A percentile compares a stretch with the other conserved stretches of the same genome.
These are phyloP conservation scores for Clamator glandarius DNA, from an alignment of 2,797 vertebrate species.

Conservation along the genomic window DNA sequence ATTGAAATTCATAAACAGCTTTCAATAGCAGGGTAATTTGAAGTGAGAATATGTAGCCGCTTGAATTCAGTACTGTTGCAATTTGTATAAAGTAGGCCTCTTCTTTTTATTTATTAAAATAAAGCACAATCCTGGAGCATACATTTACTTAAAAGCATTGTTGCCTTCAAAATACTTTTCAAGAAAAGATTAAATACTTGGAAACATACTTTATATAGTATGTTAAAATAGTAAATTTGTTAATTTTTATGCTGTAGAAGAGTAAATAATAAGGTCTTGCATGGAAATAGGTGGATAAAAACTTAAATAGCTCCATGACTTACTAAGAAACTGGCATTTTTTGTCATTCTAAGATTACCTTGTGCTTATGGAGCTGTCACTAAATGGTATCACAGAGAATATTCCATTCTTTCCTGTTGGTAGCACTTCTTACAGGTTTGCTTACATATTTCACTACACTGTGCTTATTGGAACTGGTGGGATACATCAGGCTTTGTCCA, in stretches of 20 bases:
- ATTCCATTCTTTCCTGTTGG: neutral
- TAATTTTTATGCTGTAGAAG: neutral
- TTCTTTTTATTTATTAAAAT: neutral
- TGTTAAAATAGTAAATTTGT: too few relatives aligned
- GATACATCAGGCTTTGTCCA: neutral
- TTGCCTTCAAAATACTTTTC: neutral
- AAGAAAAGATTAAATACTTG: neutral
- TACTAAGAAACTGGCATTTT: neutral
- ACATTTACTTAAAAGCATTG: neutral
- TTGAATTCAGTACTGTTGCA: neutral
- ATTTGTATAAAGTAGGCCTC: neutral
- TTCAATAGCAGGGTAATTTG: neutral
- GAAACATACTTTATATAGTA: neutral
- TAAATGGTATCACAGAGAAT: neutral
- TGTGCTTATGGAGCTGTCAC: neutral
- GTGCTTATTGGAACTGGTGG: neutral
- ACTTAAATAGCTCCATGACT: neutral
- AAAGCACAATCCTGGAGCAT: neutral
- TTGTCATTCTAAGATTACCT: neutral
- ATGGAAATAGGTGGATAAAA: neutral
- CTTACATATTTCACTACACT: neutral
- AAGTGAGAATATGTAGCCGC: neutral
- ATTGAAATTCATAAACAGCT: neutral
- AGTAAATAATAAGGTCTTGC: neutral
- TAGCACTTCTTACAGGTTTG: neutral